Evolutionary conservation across 1,140 invertebrate species (phyloP), one percentile per base, ranked within the genome.

Genomic region (Mizuhopecten yessoensis): DNA sequence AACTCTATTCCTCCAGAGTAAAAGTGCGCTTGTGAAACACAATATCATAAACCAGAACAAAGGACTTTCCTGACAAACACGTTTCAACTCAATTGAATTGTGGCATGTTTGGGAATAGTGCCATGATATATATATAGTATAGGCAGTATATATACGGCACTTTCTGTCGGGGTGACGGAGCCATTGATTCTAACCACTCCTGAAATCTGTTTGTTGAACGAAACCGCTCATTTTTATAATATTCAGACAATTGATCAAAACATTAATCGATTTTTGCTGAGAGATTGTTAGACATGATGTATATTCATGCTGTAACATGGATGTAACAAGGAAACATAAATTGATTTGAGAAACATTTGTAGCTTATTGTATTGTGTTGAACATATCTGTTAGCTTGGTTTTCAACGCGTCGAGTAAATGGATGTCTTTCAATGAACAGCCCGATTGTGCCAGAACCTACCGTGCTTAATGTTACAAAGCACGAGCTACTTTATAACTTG

Each of bases 231-330:
- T 75, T 75, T 75, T 75, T 75, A 75, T 75, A 23, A 75, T 75
- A 29, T 75, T 75, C 57, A n/a, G 57, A 29, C n/a, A 75, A 75
- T 29, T 75, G 23, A 75, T 75, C 57, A 75, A 75, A 75, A 75
- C 57, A n/a, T 75, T 29, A 75, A 75, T 75, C 57, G 57, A 75
- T 75, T 75, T n/a, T 29, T 75, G 23, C n/a, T 29, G 57, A 1
- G 23, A 29, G 57, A 75, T n/a, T 29, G n/a, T 75, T 75, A 75
- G 57, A 75, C 57, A 75, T 75, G 17, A 75, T 29, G 20, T 49
- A 49, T n/a, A 39, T 39, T 13, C 9, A 75, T 75, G 57, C 57
- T 75, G 57, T 3, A 29, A 5, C 57, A 29, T 11, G 29, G 57
- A 75, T 75, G 57, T 17, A 75, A 75, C n/a, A 11, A 75, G 57